Base-by-base conservation (phyloP, 2,888 invertebrate species). In the Malthinus seriepunctatus region DNA sequence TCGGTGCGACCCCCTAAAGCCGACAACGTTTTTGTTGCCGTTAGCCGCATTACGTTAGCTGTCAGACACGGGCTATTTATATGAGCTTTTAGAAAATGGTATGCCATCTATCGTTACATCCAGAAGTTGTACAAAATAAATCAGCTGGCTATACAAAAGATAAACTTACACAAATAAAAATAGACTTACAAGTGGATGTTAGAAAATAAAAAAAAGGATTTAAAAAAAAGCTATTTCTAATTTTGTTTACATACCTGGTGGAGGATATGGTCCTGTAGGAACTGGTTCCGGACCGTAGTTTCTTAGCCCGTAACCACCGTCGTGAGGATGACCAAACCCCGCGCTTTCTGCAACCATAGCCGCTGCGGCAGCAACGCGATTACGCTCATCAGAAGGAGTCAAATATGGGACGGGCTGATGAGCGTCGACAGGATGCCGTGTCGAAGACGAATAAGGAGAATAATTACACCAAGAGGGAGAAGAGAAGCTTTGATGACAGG, bases 401-500 rank as follows among this genome's bases (percentile, higher is more conserved):
- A 89, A 83, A 79, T 90, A 90, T 52, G 89, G 83, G 69, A 88
- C 84, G 68, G 81, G 78, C 68, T 83, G 83, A 48, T 87, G 86
- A 31, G 80, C 76, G 63, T 83, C 84, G 55, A 82, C 82, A 69
- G 83, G 84, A 67, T 88, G 83, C 68, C 88, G 83, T 48, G 87
- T 82, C 33, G 84, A 82, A 37, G 85, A 83, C 32, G 81, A 77
- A 71, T 85, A 85, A 44, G 85, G 83, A 57, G 84, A 79, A 73
- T 90, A 90, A 78, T 89, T 88, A 83, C 89, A 88, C 84, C 90
- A 89, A 69, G 87, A 84, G 76, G 88, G 86, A 44, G 86, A 83
- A 3, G 83, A 80, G 76, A 88, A 88, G 62, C 86, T 84, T 74
- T 88, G 88, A 73, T 89, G 88, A 74, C 88, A 88, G 69, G 83